Evolutionary conservation across 2,888 invertebrate species (phyloP).

Genomic region (Andrena fulva): DNA sequence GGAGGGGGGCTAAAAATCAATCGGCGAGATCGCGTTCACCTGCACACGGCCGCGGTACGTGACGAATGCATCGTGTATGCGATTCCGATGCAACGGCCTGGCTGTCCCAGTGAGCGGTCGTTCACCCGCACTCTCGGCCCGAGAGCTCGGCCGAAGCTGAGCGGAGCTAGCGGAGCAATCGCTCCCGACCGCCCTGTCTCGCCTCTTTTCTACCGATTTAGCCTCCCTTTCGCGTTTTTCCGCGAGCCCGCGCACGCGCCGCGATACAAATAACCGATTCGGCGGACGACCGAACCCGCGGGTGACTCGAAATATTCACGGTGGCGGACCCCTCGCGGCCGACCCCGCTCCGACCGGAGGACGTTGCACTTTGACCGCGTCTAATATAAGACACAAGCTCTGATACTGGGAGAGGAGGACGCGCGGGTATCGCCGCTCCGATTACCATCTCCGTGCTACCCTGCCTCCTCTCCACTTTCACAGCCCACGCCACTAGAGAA

Average conservation of each 20-base stretch:
- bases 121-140: conserved; percentile 77
- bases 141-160: conserved; percentile 77
- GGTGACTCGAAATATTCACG: conserved; percentile 59
- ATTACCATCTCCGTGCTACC: conserved; percentile 28
- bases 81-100: conserved; percentile 69
- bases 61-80: conserved; percentile 73
- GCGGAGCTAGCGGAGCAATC: conserved; percentile 63
- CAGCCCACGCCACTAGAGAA: background rate
- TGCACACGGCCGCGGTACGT: conserved; percentile 64
- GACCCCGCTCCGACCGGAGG: conserved; percentile 69
- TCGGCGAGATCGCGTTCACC: conserved; percentile 66
- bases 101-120: conserved; percentile 84
- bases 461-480: background rate
- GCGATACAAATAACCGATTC: conserved; percentile 55
- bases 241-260: conserved; percentile 1
- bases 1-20: conserved; percentile 53
- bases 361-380: conserved; percentile 75
- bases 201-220: conserved; percentile 55
- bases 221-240: conserved; percentile 39
- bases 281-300: conserved; percentile 35
- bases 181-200: conserved; percentile 21
- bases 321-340: conserved; percentile 52
- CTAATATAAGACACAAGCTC: conserved; percentile 72
- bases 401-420: conserved; percentile 39
- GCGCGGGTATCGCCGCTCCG: conserved; percentile 33